Conservation (phyloP, 2,113 vertebrate genomes). For the Eira barbara region DNA sequence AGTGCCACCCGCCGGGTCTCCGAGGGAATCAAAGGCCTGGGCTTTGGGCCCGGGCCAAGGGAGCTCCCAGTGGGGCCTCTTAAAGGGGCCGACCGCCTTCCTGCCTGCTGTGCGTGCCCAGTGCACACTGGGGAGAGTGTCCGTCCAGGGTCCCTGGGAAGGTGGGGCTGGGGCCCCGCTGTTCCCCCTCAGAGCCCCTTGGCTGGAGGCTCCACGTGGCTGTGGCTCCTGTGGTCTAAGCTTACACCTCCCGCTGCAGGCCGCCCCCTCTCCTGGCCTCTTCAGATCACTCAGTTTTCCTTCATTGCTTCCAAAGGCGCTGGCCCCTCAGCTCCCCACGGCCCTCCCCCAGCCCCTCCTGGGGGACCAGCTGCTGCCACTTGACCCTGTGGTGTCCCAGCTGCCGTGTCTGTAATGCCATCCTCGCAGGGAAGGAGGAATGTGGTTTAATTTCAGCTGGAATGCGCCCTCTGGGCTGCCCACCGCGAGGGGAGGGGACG, state of each 20-base stretch:
- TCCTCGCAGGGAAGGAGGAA: slow-evolving; percentile 43
- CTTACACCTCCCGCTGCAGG: not conserved
- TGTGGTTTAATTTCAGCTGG: slow-evolving; percentile 68
- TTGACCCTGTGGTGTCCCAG: slow-evolving; percentile 50
- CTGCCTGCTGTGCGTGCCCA: not conserved
- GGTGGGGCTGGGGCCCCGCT: not conserved
- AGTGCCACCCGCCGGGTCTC: not conserved
- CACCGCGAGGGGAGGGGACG: not conserved
- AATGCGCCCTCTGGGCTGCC: slow-evolving; percentile 47
- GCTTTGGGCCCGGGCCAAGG: slow-evolving; percentile 37
- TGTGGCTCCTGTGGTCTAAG: not conserved
- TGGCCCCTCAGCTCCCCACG: not conserved
- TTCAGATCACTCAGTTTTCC: not conserved
- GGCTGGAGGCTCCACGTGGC: not conserved
- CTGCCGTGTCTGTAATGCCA: slow-evolving; percentile 43
- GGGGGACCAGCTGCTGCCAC: slow-evolving; percentile 52
- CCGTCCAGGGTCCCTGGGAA: not conserved
- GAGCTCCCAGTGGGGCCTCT: not conserved
- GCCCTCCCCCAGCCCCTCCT: not conserved
- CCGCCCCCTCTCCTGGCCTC: not conserved
- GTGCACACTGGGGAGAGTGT: not conserved
- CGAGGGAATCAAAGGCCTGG: slow-evolving; percentile 60
- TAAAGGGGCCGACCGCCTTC: not conserved
- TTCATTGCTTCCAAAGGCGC: not conserved
- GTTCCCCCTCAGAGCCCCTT: not conserved